Percentiles rank a stretch among this genome's conserved stretches.
phyloP scores from a whole-genome alignment of 2,797 vertebrate genomes.

The Oophaga sylvatica region DNA sequence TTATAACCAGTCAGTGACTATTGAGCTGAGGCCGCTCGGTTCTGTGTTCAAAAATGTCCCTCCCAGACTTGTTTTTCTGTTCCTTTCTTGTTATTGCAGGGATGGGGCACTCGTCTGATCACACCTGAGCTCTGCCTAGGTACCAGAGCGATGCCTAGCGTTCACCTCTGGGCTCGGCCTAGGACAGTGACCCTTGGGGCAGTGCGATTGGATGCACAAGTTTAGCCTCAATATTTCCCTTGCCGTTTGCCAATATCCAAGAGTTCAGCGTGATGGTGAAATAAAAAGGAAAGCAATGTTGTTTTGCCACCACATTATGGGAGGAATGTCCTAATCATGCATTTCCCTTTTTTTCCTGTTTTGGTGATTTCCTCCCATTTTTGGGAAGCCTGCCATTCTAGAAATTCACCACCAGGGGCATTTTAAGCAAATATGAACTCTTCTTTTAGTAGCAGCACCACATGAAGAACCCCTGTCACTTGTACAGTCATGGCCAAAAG shows the following conservation, averaged over 20 bases:
- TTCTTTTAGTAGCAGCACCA: neutral
- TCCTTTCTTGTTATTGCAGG: conserved; percentile 29
- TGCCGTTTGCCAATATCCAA: neutral
- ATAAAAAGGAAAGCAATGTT: neutral
- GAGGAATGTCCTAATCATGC: neutral
- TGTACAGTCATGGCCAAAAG: no score
- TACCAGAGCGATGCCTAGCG: conserved; percentile 19
- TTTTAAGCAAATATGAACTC: neutral
- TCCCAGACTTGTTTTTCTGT: no score
- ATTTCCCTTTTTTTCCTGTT: conserved; percentile 13
- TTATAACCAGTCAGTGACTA: no score
- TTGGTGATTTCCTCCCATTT: neutral
- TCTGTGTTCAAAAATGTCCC: neutral
- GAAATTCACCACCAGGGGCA: neutral
- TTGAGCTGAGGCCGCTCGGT: no score
- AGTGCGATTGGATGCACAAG: conserved; percentile 9
- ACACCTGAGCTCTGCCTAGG: neutral
- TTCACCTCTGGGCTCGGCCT: conserved; percentile 12
- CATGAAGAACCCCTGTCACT: neutral
- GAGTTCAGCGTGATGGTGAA: neutral
- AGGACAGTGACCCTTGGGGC: neutral
- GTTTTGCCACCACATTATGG: neutral
- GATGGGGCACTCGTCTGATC: conserved; percentile 7
- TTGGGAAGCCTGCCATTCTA: neutral
- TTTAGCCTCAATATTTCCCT: conserved; percentile 11